A percentile compares a stretch with the other conserved stretches of the same genome.
Evolutionary conservation across 2,888 invertebrate genomes (phyloP).

Genomic region (Erebia epiphron): DNA sequence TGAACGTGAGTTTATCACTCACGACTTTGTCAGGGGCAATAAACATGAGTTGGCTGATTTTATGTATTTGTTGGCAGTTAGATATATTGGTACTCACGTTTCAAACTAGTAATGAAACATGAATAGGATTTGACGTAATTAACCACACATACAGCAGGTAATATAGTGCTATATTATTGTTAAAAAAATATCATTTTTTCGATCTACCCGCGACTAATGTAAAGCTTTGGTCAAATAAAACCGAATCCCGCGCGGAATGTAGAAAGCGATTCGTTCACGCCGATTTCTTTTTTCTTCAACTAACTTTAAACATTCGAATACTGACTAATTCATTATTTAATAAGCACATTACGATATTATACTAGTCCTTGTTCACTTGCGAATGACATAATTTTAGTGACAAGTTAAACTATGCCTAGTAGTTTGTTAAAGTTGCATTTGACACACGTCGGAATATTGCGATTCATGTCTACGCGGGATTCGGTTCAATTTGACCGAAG

Average conservation of each 20-base stretch:
- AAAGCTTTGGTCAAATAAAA: background rate
- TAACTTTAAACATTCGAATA: no score
- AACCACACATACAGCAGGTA: no score
- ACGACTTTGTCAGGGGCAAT: background rate
- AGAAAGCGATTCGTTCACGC: no score
- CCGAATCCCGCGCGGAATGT: background rate
- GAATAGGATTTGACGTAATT: no score
- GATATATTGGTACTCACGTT: no score
- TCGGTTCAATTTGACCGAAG: background rate
- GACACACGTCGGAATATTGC: background rate
- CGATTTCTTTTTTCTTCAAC: no score
- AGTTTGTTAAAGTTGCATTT: no score
- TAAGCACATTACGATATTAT: no score
- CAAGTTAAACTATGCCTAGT: background rate
- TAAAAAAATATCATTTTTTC: background rate
- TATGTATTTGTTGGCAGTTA: no score
- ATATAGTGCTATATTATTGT: background rate
- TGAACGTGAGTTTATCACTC: background rate
- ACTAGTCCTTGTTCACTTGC: background rate
- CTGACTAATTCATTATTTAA: no score
- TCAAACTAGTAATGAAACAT: no score
- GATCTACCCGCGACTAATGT: conserved; percentile 11
- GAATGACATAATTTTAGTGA: background rate
- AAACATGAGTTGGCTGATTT: background rate
- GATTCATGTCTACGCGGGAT: background rate